Evolutionary conservation across 1,140 invertebrate genomes (phyloP).

Genomic region (Diorhabda elongata): DNA sequence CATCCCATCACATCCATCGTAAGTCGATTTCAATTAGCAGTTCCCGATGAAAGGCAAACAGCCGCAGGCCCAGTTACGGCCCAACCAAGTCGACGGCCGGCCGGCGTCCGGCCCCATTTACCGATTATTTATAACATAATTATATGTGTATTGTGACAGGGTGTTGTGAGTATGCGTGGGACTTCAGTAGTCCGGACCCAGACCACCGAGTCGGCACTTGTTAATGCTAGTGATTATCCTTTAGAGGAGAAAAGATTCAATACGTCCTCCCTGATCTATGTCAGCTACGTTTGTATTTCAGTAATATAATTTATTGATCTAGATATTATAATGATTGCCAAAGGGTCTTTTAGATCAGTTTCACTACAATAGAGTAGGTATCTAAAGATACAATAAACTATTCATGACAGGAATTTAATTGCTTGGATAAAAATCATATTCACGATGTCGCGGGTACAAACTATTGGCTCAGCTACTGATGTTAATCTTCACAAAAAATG

Average conservation of each 20-base stretch:
- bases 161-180: conserved; percentile 42
- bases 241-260: conserved; percentile 31
- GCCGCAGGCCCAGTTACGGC: conserved; percentile 30
- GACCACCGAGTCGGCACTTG: conserved; percentile 42
- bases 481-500: too few species aligned
- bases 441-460: too few species aligned
- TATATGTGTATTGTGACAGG: conserved; percentile 43
- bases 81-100: conserved; percentile 7
- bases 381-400: too few species aligned
- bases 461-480: too few species aligned
- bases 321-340: not conserved
- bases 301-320: not conserved
- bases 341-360: not conserved
- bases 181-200: conserved; percentile 37
- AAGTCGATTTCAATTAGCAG: conserved; percentile 44
- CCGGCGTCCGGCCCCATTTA: not conserved
- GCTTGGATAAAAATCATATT: too few species aligned
- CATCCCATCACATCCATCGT: conserved; percentile 10
- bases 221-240: conserved; percentile 47
- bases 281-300: conserved; percentile 29
- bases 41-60: conserved; percentile 35
- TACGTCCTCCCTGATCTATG: conserved; percentile 14
- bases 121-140: conserved; percentile 45
- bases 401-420: too few species aligned
- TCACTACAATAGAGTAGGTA: too few species aligned